Base-by-base conservation (phyloP, 1,140 invertebrate genomes). In the Drosophila chauvacae region DNA sequence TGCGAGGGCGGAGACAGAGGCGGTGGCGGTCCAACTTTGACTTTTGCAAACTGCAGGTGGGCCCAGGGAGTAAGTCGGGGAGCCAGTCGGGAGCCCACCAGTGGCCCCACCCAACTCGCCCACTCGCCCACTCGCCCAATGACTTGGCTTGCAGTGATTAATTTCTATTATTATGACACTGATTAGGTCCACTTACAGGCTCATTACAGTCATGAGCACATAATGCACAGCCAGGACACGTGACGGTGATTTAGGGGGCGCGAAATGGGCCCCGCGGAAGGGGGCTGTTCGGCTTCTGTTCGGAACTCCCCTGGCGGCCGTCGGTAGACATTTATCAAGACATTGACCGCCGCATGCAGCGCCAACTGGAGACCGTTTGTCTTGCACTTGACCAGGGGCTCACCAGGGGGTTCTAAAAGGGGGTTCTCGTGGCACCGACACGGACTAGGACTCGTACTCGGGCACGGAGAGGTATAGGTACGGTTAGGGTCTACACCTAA, bases 151-250 rank as follows among this genome's bases (percentile, higher is more conserved):
- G 53, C 58, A 79, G 84, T 88, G 84, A 88, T 88, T 88, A 88
- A 88, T 88, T 90, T 88, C 69, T 88, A 90, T 88, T 88, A 88
- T 88, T 88, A 88, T 90, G 85, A 88, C 85, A 88, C 81, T 88
- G 85, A 88, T 88, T 90, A 88, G 81, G 77, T 79, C 84, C 84
- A 88, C 84, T 90, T 88, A 88, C 85, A 88, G 81, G 85, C 85
- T 88, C 81, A 90, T 88, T 88, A 88, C 80, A 87, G 80, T 80
- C 84, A 87, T 84, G 77, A 73, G 75, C 79, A 81, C 81, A 86
- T 84, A 80, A 80, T 70, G 63, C 78, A 81, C 78, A 81, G 41
- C 55, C 59, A 50, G 72, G 53, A 70, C 78, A 80, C 70, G 75
- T 78, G 74, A 71, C 76, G 55, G 72, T 58, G 62, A 72, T 72